phyloP scores from a whole-genome alignment of 2,888 invertebrate genomes.

The Agriotes lineatus region DNA sequence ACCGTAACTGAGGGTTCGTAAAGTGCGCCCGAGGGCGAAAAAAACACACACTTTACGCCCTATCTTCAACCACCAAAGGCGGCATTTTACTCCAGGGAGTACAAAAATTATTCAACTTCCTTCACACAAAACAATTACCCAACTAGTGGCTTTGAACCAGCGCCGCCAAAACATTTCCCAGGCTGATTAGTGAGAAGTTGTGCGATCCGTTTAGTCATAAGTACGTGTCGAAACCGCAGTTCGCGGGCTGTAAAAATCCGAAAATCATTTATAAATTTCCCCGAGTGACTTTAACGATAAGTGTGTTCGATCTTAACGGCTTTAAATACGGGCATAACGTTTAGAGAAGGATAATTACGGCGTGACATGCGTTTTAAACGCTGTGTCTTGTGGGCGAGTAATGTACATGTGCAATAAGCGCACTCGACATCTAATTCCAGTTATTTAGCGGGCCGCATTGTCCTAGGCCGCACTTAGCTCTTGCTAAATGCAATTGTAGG shows the following conservation, averaged over 20 bases:
- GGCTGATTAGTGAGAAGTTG: too few species aligned
- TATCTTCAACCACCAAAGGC: too few species aligned
- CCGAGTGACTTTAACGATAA: constrained; percentile 36
- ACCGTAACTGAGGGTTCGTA: too few species aligned
- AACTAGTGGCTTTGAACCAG: too few species aligned
- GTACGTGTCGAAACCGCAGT: neutral
- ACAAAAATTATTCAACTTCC: too few species aligned
- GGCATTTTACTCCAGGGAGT: too few species aligned
- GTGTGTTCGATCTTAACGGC: constrained; percentile 31
- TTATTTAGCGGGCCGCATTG: constrained; percentile 45
- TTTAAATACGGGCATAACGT: constrained; percentile 36
- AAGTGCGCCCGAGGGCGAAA: too few species aligned
- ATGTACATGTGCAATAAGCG: constrained; percentile 49
- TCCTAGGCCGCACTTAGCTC: constrained; percentile 32
- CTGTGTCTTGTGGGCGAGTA: constrained; percentile 47
- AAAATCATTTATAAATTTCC: constrained; percentile 33
- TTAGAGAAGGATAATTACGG: constrained; percentile 38
- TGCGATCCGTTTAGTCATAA: neutral
- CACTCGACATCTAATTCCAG: constrained; percentile 46
- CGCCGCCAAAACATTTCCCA: neutral
- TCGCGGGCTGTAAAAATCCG: constrained; percentile 18
- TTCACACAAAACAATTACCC: too few species aligned
- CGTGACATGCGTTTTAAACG: constrained; percentile 39
- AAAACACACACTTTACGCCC: too few species aligned
- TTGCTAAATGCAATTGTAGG: constrained; percentile 14